phyloP scores from a whole-genome alignment of 2,797 vertebrate genomes.

The Monodelphis domestica region DNA sequence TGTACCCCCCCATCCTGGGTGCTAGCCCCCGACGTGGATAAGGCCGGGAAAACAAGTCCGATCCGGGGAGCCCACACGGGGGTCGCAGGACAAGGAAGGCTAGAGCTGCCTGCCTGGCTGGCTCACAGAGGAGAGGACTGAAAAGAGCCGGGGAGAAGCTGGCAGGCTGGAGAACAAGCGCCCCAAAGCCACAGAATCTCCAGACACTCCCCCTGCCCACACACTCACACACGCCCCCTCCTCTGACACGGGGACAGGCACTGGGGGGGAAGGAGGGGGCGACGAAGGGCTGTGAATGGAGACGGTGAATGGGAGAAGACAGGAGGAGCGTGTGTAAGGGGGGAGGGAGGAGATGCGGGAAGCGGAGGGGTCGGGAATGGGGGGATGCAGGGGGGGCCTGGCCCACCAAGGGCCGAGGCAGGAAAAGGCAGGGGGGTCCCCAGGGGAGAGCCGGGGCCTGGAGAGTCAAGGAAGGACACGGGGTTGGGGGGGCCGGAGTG shows the following conservation, averaged over 20 bases:
- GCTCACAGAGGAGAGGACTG: conserved; percentile 40
- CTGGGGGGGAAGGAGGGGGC: conserved; percentile 68
- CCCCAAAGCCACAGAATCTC: background rate
- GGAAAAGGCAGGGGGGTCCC: too few species aligned
- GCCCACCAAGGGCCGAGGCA: too few species aligned
- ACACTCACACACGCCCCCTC: background rate
- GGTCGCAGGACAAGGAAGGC: too few species aligned
- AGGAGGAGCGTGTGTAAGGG: background rate
- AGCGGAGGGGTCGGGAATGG: background rate
- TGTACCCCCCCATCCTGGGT: conserved; percentile 6
- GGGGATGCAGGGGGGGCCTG: too few species aligned
- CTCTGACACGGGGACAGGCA: too few species aligned
- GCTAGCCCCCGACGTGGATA: too few species aligned
- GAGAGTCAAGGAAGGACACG: background rate
- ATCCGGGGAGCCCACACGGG: too few species aligned
- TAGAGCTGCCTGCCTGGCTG: conserved; percentile 2
- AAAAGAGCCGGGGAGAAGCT: background rate
- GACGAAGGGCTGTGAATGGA: conserved; percentile 71
- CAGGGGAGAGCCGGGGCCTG: too few species aligned
- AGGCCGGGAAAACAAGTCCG: too few species aligned
- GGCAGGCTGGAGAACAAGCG: background rate
- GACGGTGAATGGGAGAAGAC: conserved; percentile 77
- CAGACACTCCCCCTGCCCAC: conserved; percentile 53
- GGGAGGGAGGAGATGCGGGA: background rate
- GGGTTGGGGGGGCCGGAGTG: background rate